Conservation (phyloP, 2,797 vertebrate species). For the Acropternis orthonyx region DNA sequence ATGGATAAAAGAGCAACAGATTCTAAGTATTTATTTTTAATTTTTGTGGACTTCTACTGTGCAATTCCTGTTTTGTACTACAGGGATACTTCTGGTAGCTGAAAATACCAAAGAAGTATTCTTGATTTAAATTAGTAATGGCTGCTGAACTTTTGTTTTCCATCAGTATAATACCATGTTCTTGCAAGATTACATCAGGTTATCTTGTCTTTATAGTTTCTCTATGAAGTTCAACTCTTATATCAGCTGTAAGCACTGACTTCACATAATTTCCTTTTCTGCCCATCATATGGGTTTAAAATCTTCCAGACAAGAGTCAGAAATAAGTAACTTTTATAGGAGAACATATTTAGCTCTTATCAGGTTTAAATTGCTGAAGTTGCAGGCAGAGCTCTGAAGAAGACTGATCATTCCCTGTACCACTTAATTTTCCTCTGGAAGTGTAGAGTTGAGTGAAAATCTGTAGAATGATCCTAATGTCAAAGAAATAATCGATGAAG, state of each 20-base stretch:
- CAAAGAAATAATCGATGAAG: neutral
- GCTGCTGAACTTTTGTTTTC: neutral
- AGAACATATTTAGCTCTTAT: neutral
- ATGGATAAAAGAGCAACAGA: neutral
- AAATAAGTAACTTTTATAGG: neutral
- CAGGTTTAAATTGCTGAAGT: neutral
- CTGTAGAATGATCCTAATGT: neutral
- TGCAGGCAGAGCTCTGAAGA: neutral
- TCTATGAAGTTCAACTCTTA: neutral
- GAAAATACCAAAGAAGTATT: neutral
- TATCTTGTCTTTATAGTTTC: neutral
- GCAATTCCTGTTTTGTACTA: neutral
- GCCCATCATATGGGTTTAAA: neutral
- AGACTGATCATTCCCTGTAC: neutral
- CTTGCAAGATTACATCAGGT: neutral
- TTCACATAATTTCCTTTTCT: neutral
- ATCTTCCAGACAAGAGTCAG: neutral
- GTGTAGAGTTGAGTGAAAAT: neutral
- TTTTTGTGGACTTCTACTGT: neutral
- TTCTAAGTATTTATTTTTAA: neutral
- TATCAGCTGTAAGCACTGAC: neutral
- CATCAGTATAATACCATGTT: neutral
- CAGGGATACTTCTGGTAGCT: neutral
- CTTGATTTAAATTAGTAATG: neutral
- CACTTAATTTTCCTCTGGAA: neutral